Conservation (phyloP, 1,140 invertebrate genomes). For the Ladona fulva region DNA sequence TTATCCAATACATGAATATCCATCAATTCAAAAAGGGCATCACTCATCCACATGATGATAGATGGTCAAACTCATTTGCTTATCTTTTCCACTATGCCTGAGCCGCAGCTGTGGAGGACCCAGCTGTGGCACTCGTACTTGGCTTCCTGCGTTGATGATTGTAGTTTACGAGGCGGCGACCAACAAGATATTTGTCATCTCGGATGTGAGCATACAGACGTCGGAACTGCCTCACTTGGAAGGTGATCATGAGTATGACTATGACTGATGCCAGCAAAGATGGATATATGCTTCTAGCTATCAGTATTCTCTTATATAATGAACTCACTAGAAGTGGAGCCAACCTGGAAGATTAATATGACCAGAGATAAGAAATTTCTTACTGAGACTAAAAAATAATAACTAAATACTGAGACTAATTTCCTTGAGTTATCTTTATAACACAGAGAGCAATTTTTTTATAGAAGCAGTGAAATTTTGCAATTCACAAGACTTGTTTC, state of each 20-base stretch:
- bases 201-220: constrained; percentile 97
- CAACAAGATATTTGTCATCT: constrained; percentile 97
- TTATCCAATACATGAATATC: background rate
- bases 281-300: constrained; percentile 86
- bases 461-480: too few species aligned
- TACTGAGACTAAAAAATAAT: too few species aligned
- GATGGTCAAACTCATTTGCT: background rate
- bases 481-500: too few species aligned
- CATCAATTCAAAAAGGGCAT: background rate
- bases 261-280: constrained; percentile 44
- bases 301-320: constrained; percentile 61
- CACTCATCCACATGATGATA: background rate
- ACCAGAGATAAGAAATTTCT: too few species aligned
- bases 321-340: constrained; percentile 69
- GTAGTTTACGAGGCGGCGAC: constrained; percentile 90
- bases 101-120: background rate
- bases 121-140: background rate
- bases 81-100: background rate
- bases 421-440: too few species aligned
- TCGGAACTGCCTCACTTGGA: constrained; percentile 84
- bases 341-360: constrained; percentile 36
- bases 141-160: constrained; percentile 53
- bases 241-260: constrained; percentile 24
- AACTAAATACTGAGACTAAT: too few species aligned
- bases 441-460: too few species aligned